Evolutionary conservation across 2,113 vertebrate species (phyloP), one percentile per base, ranked within the genome.

Genomic region (Benthochromis sp.): DNA sequence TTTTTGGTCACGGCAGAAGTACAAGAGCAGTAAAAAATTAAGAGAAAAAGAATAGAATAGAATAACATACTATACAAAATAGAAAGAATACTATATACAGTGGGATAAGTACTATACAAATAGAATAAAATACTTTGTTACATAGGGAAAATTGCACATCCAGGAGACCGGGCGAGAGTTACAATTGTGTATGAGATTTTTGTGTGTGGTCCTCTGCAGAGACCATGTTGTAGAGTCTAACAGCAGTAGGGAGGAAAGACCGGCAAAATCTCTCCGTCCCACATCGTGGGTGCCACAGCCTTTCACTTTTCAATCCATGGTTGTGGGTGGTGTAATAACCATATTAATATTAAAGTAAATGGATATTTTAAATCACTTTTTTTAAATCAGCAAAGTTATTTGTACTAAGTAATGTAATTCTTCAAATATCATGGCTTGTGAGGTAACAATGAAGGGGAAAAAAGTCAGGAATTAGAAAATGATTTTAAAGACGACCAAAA

Each of bases 401-500:
- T 47, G 24, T 76, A 76, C 43, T 27, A 45, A 29, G 69, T 45
- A 1, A 50, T 50, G 27, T 31, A 78, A 0, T 78, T 50, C 2
- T 78, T 78, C 4, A 5, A 50, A n/a, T 50, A 50, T 19, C 0
- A 31, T 31, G 10, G 7, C 24, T 31, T 1, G 21, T 73, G 40
- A 45, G 21, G 21, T 17, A 45, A 27, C 69, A 27, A 50, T 19
- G 43, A 31, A 16, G 10, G 0, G 0, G 0, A 11, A 45, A 8
- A 76, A 76, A 73, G 45, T n/a, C 45, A 19, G 17, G 0, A 0
- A 82, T 24, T 17, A 82, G 27, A 83, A 31, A 71, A 7, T 3
- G 2, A 31, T 82, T 85, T 84, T 10, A 57, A 13, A 50, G 17
- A 87, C 38, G 79, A 59, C 82, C 27, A 34, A 47, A 54, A 54